Evolutionary conservation across 2,797 vertebrate species (phyloP).

Genomic region (Heterohyrax brucei): DNA sequence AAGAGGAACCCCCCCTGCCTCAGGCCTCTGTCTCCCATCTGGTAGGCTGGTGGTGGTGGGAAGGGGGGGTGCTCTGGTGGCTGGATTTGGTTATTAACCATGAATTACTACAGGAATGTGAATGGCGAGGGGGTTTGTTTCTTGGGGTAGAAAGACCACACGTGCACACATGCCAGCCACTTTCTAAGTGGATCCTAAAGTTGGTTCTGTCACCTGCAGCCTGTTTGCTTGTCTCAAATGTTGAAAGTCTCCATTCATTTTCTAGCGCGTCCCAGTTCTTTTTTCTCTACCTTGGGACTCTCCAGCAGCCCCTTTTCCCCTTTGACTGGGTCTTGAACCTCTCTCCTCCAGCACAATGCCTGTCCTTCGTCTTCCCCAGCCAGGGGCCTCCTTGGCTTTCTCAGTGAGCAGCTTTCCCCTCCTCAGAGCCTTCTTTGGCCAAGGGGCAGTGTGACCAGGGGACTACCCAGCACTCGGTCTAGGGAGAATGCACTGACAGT

Average conservation of each 20-base stretch:
- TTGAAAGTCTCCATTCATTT: neutral
- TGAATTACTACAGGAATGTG: constrained; percentile 69
- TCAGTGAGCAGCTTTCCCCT: neutral
- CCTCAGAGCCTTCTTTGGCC: neutral
- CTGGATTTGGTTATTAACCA: constrained; percentile 59
- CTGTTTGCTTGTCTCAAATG: neutral
- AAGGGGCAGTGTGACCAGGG: neutral
- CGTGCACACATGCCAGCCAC: neutral
- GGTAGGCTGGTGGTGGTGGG: neutral
- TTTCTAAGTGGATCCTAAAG: neutral
- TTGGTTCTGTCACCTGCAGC: neutral
- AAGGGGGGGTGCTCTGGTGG: neutral
- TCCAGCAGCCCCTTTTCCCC: neutral
- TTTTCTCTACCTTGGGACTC: neutral
- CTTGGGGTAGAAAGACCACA: neutral
- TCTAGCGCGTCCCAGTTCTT: neutral
- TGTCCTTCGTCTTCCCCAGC: neutral
- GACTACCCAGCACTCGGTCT: neutral
- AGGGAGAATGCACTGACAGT: neutral
- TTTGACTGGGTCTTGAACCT: neutral
- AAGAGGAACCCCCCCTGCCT: neutral
- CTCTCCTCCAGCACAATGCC: neutral
- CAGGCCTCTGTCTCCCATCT: constrained; percentile 13
- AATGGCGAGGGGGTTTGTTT: neutral
- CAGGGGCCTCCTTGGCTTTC: neutral